Conservation (phyloP, 1,140 invertebrate genomes). For the Drosophila punjabiensis region DNA sequence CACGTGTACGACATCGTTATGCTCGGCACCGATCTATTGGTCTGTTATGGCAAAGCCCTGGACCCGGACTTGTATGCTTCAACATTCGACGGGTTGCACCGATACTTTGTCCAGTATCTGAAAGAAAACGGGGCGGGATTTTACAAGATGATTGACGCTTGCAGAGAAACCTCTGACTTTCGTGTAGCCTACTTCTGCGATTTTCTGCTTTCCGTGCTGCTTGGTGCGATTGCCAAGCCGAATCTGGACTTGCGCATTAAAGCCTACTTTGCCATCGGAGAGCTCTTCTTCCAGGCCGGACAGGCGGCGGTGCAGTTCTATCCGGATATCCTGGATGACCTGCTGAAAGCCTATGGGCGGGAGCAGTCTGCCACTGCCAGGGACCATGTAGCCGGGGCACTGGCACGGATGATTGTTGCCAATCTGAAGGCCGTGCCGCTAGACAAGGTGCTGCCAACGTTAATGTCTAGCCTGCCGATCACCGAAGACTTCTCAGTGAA, state of each 20-base stretch:
- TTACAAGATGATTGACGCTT: not conserved
- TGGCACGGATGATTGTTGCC: slow-evolving; percentile 8
- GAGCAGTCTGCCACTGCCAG: not conserved
- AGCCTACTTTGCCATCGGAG: not conserved
- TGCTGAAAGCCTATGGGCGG: not conserved
- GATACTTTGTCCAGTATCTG: not conserved
- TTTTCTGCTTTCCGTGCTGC: not conserved
- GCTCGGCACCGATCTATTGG: not conserved
- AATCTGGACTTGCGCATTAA: not conserved
- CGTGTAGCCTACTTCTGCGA: not conserved
- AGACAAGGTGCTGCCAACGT: not conserved
- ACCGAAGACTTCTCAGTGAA: not conserved
- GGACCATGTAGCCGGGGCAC: no score
- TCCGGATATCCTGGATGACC: not conserved
- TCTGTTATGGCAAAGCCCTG: not conserved
- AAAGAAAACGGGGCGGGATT: not conserved
- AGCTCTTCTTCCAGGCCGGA: no score
- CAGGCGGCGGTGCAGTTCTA: no score
- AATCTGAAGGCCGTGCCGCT: not conserved
- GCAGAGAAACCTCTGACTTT: no score
- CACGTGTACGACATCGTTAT: not conserved
- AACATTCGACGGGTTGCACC: not conserved
- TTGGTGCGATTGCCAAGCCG: not conserved
- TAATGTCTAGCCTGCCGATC: not conserved
- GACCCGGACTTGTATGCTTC: not conserved